These are phyloP conservation scores for Eupithecia dodoneata DNA, from an alignment of 2,888 invertebrate genomes.

Conservation along the genomic window DNA sequence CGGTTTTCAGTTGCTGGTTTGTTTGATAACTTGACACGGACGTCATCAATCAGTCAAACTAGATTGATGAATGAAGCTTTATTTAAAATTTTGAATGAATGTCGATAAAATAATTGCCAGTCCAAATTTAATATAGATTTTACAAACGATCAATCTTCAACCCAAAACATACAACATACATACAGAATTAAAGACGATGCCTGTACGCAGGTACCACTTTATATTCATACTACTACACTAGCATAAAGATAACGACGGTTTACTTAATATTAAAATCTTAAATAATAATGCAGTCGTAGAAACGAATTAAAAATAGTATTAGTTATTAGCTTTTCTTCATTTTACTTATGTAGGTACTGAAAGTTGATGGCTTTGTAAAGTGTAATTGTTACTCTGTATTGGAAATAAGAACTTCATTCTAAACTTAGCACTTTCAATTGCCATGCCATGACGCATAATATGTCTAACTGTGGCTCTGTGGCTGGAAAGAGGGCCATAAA, in stretches of 20 bases:
- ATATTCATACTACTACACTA: too few species aligned
- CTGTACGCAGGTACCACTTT: too few species aligned
- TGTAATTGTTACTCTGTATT: background rate
- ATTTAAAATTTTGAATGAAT: slow-evolving; percentile 4
- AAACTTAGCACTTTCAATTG: background rate
- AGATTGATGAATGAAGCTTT: background rate
- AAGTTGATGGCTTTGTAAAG: background rate
- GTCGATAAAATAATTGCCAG: slow-evolving; percentile 10
- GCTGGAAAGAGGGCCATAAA: background rate
- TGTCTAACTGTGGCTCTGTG: background rate
- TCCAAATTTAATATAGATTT: background rate
- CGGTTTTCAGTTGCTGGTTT: background rate
- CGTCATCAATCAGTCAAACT: background rate
- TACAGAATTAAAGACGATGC: too few species aligned
- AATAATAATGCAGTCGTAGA: too few species aligned
- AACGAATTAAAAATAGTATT: too few species aligned
- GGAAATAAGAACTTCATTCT: background rate
- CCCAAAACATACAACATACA: too few species aligned
- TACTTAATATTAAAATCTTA: too few species aligned
- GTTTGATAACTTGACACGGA: background rate
- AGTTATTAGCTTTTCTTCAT: too few species aligned
- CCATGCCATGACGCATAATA: background rate
- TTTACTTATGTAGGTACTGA: too few species aligned
- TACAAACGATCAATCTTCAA: slow-evolving; percentile 9
- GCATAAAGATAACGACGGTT: too few species aligned